Base-by-base conservation (phyloP, 2,888 invertebrate species). In the Danaus chrysippus region DNA sequence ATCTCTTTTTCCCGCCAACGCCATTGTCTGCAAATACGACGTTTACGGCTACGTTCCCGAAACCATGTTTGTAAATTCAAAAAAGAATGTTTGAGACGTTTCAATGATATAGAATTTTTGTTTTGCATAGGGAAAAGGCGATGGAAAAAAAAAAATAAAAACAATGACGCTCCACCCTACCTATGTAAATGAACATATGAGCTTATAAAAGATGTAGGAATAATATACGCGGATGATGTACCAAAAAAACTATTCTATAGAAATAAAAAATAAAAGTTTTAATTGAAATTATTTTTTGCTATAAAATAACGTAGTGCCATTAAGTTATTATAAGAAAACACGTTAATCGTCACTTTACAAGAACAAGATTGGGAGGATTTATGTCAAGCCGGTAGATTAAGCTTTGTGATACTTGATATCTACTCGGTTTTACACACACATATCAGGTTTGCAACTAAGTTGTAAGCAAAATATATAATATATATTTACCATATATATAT, bases 21-120 rank as follows among this genome's bases (percentile, higher is more conserved):
- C 84, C 78, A 87, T 87, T 87, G 86, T 87, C 86, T 87, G 87
- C 85, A 86, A 88, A 85, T 86, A 81, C 68, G 70, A 82, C 82
- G 80, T 76, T 83, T 86, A 82, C 75, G 81, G 84, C 71, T 73
- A 78, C 79, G 78, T 76, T 78, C 82, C 82, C 75, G 71, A 74
- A 74, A 73, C 81, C 79, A 76, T 79, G 76, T 78, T 77, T 75
- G 76, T 76, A 75, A 73, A 71, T 65, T 71, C 67, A 72, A 74
- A 76, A n/a, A 76, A 76, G 78, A 76, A 76, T 76, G 75, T 71
- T 76, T 71, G 73, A 76, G 82, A 78, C 79, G 77, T 79, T 68
- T 73, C 76, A 76, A 76, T 79, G 77, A 80, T 77, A 74, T 70
- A 73, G 76, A 75, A 79, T 78, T 77, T n/a, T 76, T 73, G 73